phyloP scores from a whole-genome alignment of 2,797 vertebrate genomes.

The Rhabdophis nuchalis region DNA sequence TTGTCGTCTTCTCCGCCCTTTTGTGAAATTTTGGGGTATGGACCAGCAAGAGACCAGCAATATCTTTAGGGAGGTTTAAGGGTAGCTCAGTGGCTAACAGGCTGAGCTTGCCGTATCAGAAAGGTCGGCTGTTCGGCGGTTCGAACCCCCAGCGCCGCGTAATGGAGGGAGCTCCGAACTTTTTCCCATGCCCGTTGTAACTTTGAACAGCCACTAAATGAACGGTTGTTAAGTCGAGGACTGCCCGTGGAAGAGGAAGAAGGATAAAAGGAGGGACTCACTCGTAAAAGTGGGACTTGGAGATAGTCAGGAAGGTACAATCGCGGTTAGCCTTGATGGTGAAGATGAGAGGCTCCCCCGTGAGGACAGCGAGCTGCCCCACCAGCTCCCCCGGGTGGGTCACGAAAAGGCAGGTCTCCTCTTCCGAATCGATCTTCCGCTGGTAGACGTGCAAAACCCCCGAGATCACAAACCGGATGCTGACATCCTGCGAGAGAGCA shows the following conservation, averaged over 20 bases:
- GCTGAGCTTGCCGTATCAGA: no score
- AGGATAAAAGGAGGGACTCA: slow-evolving; percentile 58
- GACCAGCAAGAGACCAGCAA: neutral
- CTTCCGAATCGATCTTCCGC: slow-evolving; percentile 85
- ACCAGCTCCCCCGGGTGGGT: slow-evolving; percentile 90
- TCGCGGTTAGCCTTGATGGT: slow-evolving; percentile 86
- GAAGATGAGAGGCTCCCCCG: slow-evolving; percentile 92
- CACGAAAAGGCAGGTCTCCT: slow-evolving; percentile 89
- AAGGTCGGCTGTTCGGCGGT: no score
- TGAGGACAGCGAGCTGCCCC: slow-evolving; percentile 90
- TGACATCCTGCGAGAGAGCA: slow-evolving; percentile 78
- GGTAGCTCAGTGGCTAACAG: no score
- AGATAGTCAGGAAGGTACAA: slow-evolving; percentile 88
- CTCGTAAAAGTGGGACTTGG: slow-evolving; percentile 94
- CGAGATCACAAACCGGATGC: slow-evolving; percentile 87
- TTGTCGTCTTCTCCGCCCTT: neutral
- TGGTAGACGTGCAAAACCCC: slow-evolving; percentile 90
- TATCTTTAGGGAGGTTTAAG: no score
- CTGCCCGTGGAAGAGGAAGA: neutral
- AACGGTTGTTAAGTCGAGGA: neutral
- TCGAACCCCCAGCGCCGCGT: no score
- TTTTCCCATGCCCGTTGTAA: no score
- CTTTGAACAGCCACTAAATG: no score
- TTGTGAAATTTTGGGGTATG: neutral
- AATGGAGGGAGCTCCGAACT: no score